Conservation (phyloP, 2,113 vertebrate genomes). For the Lepisosteus osseus region DNA sequence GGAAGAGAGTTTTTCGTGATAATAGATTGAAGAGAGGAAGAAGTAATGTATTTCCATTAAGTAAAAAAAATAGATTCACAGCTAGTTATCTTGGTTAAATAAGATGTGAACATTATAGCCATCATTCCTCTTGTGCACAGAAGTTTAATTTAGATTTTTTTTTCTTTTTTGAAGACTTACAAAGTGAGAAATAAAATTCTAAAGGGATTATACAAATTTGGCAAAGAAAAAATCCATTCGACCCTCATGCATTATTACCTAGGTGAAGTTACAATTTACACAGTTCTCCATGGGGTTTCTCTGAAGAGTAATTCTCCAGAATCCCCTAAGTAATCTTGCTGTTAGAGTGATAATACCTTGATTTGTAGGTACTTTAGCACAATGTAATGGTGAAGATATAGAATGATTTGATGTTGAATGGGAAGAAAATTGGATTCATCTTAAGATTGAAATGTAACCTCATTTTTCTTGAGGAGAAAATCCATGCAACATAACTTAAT, state of each 20-base stretch:
- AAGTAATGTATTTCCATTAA: neutral
- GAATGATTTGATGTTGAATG: conserved; percentile 35
- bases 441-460: conserved; percentile 30
- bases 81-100: neutral
- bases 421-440: conserved; percentile 45
- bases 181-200: conserved; percentile 9
- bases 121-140: neutral
- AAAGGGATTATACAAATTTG: conserved; percentile 11
- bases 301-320: conserved; percentile 17
- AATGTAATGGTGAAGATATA: conserved; percentile 35
- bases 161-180: neutral
- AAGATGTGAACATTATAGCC: neutral
- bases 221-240: neutral
- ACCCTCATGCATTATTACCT: conserved; percentile 19
- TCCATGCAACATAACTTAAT: conserved; percentile 32
- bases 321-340: conserved; percentile 21
- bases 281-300: conserved; percentile 16
- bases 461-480: conserved; percentile 35
- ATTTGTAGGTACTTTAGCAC: conserved; percentile 45
- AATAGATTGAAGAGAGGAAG: too few relatives aligned
- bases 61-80: neutral
- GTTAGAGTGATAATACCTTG: conserved; percentile 32
- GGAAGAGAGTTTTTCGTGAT: too few relatives aligned
- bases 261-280: conserved; percentile 4
- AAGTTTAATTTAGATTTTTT: neutral